phyloP scores from a whole-genome alignment of 2,113 vertebrate genomes.

The Laticauda laticaudata region DNA sequence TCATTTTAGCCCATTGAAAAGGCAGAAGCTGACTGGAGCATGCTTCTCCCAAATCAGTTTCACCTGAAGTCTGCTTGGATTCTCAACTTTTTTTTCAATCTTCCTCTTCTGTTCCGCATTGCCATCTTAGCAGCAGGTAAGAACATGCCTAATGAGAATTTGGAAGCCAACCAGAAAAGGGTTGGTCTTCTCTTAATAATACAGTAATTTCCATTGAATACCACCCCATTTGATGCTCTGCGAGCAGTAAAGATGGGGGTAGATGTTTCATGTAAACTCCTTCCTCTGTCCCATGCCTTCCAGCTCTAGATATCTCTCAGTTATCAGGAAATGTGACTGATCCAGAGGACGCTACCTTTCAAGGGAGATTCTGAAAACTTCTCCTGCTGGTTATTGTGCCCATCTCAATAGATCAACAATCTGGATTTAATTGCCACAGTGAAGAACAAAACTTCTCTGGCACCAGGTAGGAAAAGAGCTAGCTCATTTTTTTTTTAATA shows the following conservation, averaged over 20 bases:
- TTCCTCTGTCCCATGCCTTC: not conserved
- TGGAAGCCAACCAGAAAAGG: constrained; percentile 18
- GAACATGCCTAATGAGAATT: constrained; percentile 2
- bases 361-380: not conserved
- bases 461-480: not conserved
- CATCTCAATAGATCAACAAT: too few relatives aligned
- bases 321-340: not conserved
- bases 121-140: not conserved
- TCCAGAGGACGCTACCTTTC: not conserved
- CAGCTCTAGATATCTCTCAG: not conserved
- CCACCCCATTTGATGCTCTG: not conserved
- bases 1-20: not conserved
- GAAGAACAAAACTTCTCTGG: not conserved
- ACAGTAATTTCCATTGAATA: constrained; percentile 10
- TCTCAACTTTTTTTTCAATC: not conserved
- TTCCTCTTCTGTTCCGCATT: not conserved
- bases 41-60: not conserved
- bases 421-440: not conserved
- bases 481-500: not conserved
- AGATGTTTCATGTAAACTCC: not conserved
- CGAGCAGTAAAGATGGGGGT: not conserved
- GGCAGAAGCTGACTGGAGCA: not conserved
- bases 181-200: constrained; percentile 15
- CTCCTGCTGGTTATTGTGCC: too few relatives aligned
- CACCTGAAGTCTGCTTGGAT: not conserved